Conservation (phyloP, 2,888 invertebrate genomes). For the Leucoptera coffeella region DNA sequence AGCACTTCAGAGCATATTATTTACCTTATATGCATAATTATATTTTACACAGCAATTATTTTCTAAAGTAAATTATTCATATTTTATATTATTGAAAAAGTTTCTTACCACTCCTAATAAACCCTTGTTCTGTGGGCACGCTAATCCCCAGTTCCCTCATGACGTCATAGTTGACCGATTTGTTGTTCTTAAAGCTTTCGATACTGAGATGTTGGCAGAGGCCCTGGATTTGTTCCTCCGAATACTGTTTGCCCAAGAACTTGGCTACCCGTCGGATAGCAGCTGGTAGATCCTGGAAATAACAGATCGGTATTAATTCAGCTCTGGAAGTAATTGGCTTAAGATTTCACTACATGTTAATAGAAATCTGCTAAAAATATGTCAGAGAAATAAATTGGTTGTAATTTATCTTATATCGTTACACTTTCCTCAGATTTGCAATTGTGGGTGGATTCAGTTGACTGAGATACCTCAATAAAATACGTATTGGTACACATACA, state of each 20-base stretch:
- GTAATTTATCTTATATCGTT: too few relatives aligned
- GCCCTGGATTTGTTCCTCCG: constrained; percentile 48
- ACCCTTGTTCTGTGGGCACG: constrained; percentile 51
- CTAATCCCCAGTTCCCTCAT: constrained; percentile 58
- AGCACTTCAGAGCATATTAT: too few relatives aligned
- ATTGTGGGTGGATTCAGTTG: too few relatives aligned
- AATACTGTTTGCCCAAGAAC: constrained; percentile 57
- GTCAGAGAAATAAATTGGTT: too few relatives aligned
- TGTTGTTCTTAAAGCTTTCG: constrained; percentile 74
- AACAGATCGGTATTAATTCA: constrained; percentile 1
- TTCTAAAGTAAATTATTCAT: too few relatives aligned
- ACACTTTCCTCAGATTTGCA: too few relatives aligned
- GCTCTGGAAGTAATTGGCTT: neutral
- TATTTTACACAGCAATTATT: too few relatives aligned
- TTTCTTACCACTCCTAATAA: constrained; percentile 60
- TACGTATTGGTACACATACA: too few relatives aligned
- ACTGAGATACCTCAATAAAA: too few relatives aligned
- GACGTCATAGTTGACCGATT: constrained; percentile 67
- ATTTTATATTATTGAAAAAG: too few relatives aligned
- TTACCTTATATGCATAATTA: too few relatives aligned
- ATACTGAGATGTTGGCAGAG: constrained; percentile 72
- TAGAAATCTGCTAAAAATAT: too few relatives aligned
- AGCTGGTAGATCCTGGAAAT: constrained; percentile 52
- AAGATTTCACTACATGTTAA: neutral
- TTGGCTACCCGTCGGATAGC: constrained; percentile 52